phyloP scores from a whole-genome alignment of 1,140 invertebrate species.

The Pollicipes pollicipes region DNA sequence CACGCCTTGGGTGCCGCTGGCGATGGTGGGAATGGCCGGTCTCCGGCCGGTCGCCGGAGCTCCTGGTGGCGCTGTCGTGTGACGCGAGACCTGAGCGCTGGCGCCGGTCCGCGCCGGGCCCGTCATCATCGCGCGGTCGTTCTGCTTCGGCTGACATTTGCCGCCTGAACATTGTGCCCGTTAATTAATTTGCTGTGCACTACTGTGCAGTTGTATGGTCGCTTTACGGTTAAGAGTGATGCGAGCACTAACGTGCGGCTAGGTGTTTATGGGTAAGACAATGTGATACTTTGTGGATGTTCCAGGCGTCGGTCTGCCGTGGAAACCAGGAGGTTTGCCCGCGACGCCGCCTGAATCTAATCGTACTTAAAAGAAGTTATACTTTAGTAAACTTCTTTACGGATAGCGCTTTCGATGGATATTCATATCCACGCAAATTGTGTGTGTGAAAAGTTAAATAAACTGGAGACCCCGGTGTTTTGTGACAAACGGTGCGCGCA shows the following conservation, averaged over 20 bases:
- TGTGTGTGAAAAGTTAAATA: no score
- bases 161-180: neutral
- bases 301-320: no score
- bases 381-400: no score
- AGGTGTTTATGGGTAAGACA: neutral
- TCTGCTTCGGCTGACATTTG: neutral
- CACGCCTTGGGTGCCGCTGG: no score
- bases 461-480: no score
- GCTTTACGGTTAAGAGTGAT: neutral
- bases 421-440: no score
- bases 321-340: no score
- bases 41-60: neutral
- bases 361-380: neutral
- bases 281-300: neutral
- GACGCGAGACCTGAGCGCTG: neutral
- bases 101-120: no score
- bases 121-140: neutral
- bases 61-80: neutral
- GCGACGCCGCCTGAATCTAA: neutral
- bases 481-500: no score
- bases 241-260: neutral
- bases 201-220: neutral
- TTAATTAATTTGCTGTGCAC: neutral
- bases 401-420: no score
- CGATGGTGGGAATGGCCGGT: no score